phyloP scores from a whole-genome alignment of 2,888 invertebrate genomes.

The Mantis religiosa region DNA sequence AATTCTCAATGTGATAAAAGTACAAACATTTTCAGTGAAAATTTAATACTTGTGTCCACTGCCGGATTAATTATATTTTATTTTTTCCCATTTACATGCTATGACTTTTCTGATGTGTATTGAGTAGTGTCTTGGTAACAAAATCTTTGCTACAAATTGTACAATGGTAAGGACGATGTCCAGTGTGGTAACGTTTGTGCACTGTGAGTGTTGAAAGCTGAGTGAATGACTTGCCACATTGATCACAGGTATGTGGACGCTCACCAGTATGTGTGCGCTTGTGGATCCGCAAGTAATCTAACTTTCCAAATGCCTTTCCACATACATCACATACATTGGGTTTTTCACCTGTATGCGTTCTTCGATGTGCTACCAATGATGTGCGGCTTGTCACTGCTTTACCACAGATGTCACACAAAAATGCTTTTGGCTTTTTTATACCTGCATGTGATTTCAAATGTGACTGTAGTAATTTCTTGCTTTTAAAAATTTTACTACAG shows the following conservation, averaged over 20 bases:
- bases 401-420: conserved; percentile 27
- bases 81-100: neutral
- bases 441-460: conserved; percentile 32
- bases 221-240: conserved; percentile 50
- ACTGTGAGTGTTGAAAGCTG: conserved; percentile 51
- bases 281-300: conserved; percentile 18
- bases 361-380: conserved; percentile 15
- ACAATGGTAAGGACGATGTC: conserved; percentile 32
- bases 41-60: neutral
- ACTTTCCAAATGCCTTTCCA: conserved; percentile 14
- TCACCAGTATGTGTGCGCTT: conserved; percentile 42
- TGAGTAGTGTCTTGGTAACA: conserved; percentile 28
- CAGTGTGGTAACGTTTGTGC: conserved; percentile 49
- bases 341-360: conserved; percentile 20
- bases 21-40: neutral
- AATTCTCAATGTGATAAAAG: neutral
- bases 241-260: conserved; percentile 48
- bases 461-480: conserved; percentile 25
- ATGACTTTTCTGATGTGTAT: conserved; percentile 33
- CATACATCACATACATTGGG: conserved; percentile 19
- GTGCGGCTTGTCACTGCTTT: conserved; percentile 25
- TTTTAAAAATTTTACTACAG: conserved; percentile 23
- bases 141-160: conserved; percentile 18
- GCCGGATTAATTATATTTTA: neutral
- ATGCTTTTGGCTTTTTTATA: conserved; percentile 11